phyloP scores from a whole-genome alignment of 2,113 vertebrate species.

The Pachyramphus minor region DNA sequence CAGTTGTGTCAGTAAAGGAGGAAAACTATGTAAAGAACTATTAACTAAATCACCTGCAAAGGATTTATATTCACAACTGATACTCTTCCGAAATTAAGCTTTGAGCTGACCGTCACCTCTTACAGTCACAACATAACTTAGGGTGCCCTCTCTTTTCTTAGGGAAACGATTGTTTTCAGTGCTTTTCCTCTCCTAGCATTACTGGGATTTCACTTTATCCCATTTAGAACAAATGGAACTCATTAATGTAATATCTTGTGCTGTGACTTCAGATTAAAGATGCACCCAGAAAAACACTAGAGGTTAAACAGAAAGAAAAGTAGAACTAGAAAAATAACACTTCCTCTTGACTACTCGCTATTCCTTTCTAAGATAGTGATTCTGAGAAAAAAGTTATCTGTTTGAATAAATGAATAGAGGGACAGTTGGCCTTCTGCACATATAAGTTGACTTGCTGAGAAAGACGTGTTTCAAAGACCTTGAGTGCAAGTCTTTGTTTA shows the following conservation, averaged over 20 bases:
- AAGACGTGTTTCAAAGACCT: constrained; percentile 18
- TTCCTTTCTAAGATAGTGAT: neutral
- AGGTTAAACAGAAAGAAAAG: neutral
- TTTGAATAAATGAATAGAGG: neutral
- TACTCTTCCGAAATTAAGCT: neutral
- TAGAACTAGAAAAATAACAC: neutral
- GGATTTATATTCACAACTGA: neutral
- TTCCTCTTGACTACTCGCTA: neutral
- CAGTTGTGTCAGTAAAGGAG: neutral
- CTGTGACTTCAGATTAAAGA: neutral
- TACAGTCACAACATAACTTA: neutral
- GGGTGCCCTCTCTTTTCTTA: neutral
- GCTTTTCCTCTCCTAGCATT: neutral
- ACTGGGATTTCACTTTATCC: neutral
- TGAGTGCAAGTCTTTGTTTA: constrained; percentile 45
- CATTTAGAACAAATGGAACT: neutral
- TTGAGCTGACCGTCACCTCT: neutral
- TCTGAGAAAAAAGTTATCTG: neutral
- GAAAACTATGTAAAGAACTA: neutral
- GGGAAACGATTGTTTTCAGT: neutral
- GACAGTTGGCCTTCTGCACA: neutral
- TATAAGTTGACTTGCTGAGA: neutral
- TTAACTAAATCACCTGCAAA: neutral
- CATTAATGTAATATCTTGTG: neutral
- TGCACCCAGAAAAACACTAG: neutral